These are phyloP conservation scores for Drosophila infuscata DNA, from an alignment of 2,888 invertebrate species.

Conservation along the genomic window DNA sequence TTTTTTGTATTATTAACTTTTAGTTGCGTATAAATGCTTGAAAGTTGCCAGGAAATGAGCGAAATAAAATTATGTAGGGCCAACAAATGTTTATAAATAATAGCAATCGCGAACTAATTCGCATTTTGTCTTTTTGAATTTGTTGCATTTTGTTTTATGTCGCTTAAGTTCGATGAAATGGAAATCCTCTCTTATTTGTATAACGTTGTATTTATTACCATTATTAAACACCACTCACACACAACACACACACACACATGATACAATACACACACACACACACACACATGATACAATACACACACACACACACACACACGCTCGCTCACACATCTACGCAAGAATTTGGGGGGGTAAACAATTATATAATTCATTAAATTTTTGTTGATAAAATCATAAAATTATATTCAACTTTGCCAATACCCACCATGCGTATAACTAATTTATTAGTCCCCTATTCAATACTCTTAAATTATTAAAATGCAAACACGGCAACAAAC, in stretches of 20 bases:
- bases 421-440: slow-evolving; percentile 76
- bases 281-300: slow-evolving; percentile 27
- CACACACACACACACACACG: slow-evolving; percentile 21
- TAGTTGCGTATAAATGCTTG: slow-evolving; percentile 49
- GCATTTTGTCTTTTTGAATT: slow-evolving; percentile 23
- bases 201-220: slow-evolving; percentile 75
- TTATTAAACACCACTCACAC: slow-evolving; percentile 52
- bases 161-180: slow-evolving; percentile 37
- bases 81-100: slow-evolving; percentile 10
- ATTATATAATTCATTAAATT: slow-evolving; percentile 59
- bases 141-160: slow-evolving; percentile 52
- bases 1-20: slow-evolving; percentile 73
- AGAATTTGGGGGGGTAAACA: slow-evolving; percentile 25
- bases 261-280: slow-evolving; percentile 29
- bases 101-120: slow-evolving; percentile 20
- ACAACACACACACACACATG: slow-evolving; percentile 25
- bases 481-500: slow-evolving; percentile 36
- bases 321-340: slow-evolving; percentile 39
- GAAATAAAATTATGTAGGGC: slow-evolving; percentile 19
- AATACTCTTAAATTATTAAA: slow-evolving; percentile 83
- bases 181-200: slow-evolving; percentile 71
- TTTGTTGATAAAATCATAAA: slow-evolving; percentile 61
- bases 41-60: slow-evolving; percentile 14
- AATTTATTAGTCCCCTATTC: slow-evolving; percentile 77
- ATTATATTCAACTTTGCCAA: slow-evolving; percentile 72